Evolutionary conservation across 2,113 vertebrate species (phyloP), one percentile per base, ranked within the genome.

Genomic region (Bostrychus sinensis): DNA sequence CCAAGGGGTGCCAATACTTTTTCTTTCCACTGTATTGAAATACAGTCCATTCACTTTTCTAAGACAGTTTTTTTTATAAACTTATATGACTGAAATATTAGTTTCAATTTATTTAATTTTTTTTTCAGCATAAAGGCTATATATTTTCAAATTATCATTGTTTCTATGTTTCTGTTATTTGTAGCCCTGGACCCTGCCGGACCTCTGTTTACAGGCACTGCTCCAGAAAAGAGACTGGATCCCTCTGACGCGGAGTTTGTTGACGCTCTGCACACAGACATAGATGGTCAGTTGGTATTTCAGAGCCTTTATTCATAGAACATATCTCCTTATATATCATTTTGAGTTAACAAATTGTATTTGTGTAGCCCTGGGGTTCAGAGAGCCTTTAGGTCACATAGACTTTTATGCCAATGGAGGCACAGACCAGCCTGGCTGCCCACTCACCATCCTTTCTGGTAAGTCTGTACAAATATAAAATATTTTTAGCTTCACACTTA

Each of bases 391-490:
- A 20, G 97, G 96, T 63, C 92, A 97, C 60, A 87, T 98, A 10
- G 97, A 98, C 80, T 97, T 95, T 86, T 98, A 98, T 30, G 90
- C 97, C 20, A 97, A 98, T 0, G 95, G 94, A 0, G 95, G 96
- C 78, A 70, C 90, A 0, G 94, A 98, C 77, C 97, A 98, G 66
- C 95, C 95, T 0, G 94, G 95, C 70, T 98, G 97, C 26, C 95
- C 96, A 3, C 87, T 59, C 66, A 95, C 92, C 13, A 91, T 98
- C 83, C 88, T 98, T 10, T 88, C 92, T 81, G 94, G 96, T 98
- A 88, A 89, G 75, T 25, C 25, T 25, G 16, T 32, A 22, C 14
- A 61, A 13, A 32, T 57, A 39, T 12, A 16, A 11, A 39, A 26
- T 16, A 30, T n/a, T 17, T 51, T n/a, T 6, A 30, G 6, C 16